Conservation (phyloP, 2,113 vertebrate genomes). For the Eublepharis macularius region DNA sequence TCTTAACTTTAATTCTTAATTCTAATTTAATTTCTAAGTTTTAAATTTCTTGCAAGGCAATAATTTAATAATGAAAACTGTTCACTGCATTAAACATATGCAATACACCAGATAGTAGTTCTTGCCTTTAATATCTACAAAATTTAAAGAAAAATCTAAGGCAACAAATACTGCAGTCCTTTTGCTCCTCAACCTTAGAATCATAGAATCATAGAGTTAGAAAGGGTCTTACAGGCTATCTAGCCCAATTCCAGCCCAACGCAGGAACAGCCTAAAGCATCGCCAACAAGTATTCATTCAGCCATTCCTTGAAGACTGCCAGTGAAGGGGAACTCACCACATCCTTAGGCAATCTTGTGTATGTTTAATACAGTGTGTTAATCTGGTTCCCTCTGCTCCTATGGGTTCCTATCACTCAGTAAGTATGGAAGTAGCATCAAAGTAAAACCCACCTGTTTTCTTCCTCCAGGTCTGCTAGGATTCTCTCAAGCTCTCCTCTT, state of each 20-base stretch:
- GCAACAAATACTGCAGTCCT: conserved; percentile 45
- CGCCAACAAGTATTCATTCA: no score
- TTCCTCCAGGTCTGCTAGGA: conserved; percentile 95
- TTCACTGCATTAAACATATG: conserved; percentile 19
- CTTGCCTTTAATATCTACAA: conserved; percentile 34
- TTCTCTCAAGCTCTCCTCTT: conserved; percentile 96
- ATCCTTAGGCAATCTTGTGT: no score
- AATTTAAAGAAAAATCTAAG: conserved; percentile 50
- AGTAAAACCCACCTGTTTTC: conserved; percentile 88
- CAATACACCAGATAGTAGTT: conserved; percentile 5
- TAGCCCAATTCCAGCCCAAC: no score
- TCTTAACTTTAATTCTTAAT: no score
- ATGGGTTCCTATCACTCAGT: no score
- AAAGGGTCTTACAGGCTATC: no score
- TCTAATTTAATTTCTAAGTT: background rate
- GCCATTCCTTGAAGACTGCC: no score
- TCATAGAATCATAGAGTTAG: no score
- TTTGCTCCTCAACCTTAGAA: no score
- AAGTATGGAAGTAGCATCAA: rapidly evolving
- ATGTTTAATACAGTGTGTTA: conserved; percentile 33
- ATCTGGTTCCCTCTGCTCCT: no score
- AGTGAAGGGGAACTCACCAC: no score
- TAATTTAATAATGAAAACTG: conserved; percentile 30
- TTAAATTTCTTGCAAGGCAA: conserved; percentile 27
- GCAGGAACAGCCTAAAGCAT: no score